Conservation (phyloP, 1,140 invertebrate genomes). For the Drosophila nikananu region DNA sequence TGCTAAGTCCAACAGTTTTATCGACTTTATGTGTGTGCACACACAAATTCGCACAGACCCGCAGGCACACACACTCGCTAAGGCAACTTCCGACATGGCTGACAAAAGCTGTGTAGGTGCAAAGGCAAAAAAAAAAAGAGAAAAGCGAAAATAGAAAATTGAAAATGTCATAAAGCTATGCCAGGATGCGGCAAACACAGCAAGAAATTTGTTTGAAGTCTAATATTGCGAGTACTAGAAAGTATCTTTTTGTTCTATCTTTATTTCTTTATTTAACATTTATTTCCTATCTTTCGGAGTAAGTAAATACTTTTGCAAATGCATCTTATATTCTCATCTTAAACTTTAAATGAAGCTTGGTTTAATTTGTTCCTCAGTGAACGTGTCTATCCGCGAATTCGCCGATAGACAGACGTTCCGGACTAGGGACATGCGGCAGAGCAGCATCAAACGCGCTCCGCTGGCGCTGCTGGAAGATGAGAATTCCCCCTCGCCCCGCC, state of each 20-base stretch:
- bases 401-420: constrained; percentile 10
- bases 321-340: neutral
- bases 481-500: constrained; percentile 24
- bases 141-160: constrained; percentile 54
- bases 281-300: neutral
- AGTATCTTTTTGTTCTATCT: neutral
- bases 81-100: constrained; percentile 31
- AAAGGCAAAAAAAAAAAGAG: constrained; percentile 35
- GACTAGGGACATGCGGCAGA: constrained; percentile 58
- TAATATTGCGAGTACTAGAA: no score
- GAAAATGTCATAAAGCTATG: constrained; percentile 69
- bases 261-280: no score
- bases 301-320: no score
- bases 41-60: constrained; percentile 11
- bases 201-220: neutral
- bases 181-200: constrained; percentile 27
- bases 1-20: constrained; percentile 76
- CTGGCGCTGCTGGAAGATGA: constrained; percentile 47
- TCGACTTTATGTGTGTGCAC: constrained; percentile 50
- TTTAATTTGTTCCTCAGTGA: constrained; percentile 8
- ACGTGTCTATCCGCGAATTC: constrained; percentile 23
- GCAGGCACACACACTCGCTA: constrained; percentile 20
- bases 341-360: neutral
- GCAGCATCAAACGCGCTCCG: constrained; percentile 38
- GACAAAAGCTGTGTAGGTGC: constrained; percentile 49